These are phyloP conservation scores for Rhinatrema bivittatum DNA, from an alignment of 2,797 vertebrate species.

Conservation along the genomic window DNA sequence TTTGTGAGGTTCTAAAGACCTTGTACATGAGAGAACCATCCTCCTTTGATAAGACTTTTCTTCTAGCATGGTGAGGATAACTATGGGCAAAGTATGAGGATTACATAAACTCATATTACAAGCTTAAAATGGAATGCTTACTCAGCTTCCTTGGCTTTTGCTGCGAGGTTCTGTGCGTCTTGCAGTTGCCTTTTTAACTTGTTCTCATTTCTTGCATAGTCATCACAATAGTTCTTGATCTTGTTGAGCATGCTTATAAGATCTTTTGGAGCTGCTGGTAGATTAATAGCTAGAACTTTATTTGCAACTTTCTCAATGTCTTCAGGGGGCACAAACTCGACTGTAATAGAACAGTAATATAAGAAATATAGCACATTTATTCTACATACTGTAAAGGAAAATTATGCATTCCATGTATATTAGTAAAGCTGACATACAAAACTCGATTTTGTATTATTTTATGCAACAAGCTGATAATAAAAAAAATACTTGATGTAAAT, in stretches of 20 bases:
- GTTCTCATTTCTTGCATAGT: constrained; percentile 33
- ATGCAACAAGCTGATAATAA: too few species aligned
- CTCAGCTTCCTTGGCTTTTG: constrained; percentile 51
- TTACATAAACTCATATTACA: too few species aligned
- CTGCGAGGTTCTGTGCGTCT: constrained; percentile 39
- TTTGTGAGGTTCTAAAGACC: too few species aligned
- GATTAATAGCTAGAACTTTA: constrained; percentile 58
- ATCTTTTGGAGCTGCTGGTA: constrained; percentile 55
- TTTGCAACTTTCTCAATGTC: constrained; percentile 72
- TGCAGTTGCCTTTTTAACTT: constrained; percentile 37
- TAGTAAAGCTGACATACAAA: constrained; percentile 14
- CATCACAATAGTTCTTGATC: constrained; percentile 46
- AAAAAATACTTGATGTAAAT: too few species aligned
- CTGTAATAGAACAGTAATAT: constrained; percentile 46
- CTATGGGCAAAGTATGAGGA: too few species aligned
- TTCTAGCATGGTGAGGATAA: too few species aligned
- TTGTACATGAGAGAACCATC: too few species aligned
- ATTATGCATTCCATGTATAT: too few species aligned
- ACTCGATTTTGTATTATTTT: too few species aligned
- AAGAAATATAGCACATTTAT: too few species aligned
- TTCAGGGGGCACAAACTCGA: constrained; percentile 60
- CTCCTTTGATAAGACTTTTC: too few species aligned
- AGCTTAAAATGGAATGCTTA: constrained; percentile 50
- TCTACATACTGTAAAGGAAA: too few species aligned
- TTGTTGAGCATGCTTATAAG: constrained; percentile 53